Percentiles rank a stretch among this genome's conserved stretches.
Evolutionary conservation across 2,113 vertebrate species (phyloP).

Genomic region (Eclectus roratus): DNA sequence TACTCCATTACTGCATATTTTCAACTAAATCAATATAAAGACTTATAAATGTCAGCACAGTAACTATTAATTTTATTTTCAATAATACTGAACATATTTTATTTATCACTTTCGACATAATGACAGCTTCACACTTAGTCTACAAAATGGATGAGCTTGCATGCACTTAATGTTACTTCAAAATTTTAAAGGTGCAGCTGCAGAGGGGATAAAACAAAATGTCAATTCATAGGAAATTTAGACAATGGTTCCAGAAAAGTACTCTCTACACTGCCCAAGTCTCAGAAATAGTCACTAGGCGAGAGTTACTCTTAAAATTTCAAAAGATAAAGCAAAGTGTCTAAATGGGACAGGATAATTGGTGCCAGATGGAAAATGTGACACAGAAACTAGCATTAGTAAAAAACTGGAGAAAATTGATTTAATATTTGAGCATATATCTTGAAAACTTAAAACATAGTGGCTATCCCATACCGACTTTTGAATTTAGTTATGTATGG

Average conservation of each 20-base stretch:
- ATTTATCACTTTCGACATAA: background rate
- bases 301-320: background rate
- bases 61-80: background rate
- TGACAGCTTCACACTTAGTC: background rate
- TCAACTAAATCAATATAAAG: background rate
- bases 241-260: background rate
- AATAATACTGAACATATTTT: background rate
- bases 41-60: background rate
- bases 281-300: background rate
- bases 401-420: background rate
- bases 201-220: background rate
- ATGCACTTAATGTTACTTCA: fast-evolving
- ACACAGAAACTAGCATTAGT: background rate
- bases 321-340: background rate
- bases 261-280: background rate
- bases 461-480: background rate
- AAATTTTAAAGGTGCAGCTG: background rate
- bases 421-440: background rate
- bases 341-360: background rate
- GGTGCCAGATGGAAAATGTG: background rate
- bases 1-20: background rate
- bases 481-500: background rate
- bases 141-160: background rate
- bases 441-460: background rate
- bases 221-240: background rate